These are phyloP conservation scores for Macrophya annulata DNA, from an alignment of 2,888 invertebrate genomes.

Conservation along the genomic window DNA sequence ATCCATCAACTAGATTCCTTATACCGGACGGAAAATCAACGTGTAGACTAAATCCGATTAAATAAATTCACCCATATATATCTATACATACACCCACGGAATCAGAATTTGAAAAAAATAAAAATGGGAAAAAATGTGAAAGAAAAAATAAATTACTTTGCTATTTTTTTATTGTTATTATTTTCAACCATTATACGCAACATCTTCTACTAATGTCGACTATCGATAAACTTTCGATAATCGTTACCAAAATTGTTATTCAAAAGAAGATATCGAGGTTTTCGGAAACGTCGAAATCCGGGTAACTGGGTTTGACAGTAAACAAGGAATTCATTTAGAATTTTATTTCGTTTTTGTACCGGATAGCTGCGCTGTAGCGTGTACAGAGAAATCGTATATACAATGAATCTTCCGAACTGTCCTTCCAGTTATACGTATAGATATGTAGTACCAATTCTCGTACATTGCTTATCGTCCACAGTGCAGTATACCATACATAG, in stretches of 20 bases:
- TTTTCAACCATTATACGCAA: too few relatives aligned
- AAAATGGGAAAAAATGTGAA: not conserved
- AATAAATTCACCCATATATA: not conserved
- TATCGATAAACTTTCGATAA: not conserved
- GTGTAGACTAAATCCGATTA: not conserved
- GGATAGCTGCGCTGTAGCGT: not conserved
- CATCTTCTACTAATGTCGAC: too few relatives aligned
- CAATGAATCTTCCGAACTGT: slow-evolving; percentile 40
- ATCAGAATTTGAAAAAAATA: not conserved
- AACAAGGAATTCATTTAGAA: slow-evolving; percentile 20
- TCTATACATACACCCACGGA: not conserved
- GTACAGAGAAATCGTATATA: slow-evolving; percentile 31
- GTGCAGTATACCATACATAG: not conserved
- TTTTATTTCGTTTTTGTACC: slow-evolving; percentile 3
- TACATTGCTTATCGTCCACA: slow-evolving; percentile 31
- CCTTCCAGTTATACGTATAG: slow-evolving; percentile 15
- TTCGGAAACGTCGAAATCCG: not conserved
- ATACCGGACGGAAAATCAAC: slow-evolving; percentile 11
- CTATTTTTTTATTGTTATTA: too few relatives aligned
- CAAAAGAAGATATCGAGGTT: not conserved
- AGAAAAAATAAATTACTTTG: not conserved
- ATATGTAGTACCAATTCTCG: not conserved
- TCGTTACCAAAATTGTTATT: not conserved
- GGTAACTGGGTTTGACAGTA: not conserved
- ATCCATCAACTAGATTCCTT: slow-evolving; percentile 10